Evolutionary conservation across 1,140 invertebrate genomes (phyloP).

Genomic region (Phymastichus coffea): DNA sequence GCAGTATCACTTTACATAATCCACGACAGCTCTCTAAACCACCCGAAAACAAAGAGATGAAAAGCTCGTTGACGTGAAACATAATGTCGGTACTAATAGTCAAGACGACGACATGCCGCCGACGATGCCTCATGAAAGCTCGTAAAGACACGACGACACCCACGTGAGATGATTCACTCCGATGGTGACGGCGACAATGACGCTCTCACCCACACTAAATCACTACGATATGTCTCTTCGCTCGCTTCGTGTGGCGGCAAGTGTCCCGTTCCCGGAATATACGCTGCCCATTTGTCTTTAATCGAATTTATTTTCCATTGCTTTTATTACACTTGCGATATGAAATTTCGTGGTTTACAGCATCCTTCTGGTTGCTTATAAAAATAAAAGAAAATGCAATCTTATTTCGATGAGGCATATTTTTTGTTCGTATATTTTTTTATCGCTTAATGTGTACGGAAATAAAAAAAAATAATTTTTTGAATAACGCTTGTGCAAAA

Average conservation of each 20-base stretch:
- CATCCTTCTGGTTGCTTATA: too few relatives aligned
- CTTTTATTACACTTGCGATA: not conserved
- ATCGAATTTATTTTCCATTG: constrained; percentile 15
- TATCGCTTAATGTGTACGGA: too few relatives aligned
- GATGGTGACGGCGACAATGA: constrained; percentile 8
- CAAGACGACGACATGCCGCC: constrained; percentile 24
- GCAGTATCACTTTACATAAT: not conserved
- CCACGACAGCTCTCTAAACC: constrained; percentile 2
- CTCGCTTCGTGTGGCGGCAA: too few relatives aligned
- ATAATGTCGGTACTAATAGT: constrained; percentile 27
- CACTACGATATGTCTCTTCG: not conserved
- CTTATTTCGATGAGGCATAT: too few relatives aligned
- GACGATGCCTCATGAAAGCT: constrained; percentile 14
- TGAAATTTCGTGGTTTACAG: too few relatives aligned
- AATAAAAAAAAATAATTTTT: too few relatives aligned
- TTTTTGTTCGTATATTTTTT: too few relatives aligned
- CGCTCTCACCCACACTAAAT: constrained; percentile 20
- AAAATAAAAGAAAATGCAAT: too few relatives aligned
- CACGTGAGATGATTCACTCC: constrained; percentile 25
- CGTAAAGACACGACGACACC: constrained; percentile 16
- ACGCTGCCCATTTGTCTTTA: constrained; percentile 10
- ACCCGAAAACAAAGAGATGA: not conserved
- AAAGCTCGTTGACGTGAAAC: constrained; percentile 25
- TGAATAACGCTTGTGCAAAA: too few relatives aligned
- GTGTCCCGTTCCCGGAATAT: not conserved